Evolutionary conservation across 2,113 vertebrate genomes (phyloP), one percentile per base, ranked within the genome.

Genomic region (Poeciliopsis occidentalis): DNA sequence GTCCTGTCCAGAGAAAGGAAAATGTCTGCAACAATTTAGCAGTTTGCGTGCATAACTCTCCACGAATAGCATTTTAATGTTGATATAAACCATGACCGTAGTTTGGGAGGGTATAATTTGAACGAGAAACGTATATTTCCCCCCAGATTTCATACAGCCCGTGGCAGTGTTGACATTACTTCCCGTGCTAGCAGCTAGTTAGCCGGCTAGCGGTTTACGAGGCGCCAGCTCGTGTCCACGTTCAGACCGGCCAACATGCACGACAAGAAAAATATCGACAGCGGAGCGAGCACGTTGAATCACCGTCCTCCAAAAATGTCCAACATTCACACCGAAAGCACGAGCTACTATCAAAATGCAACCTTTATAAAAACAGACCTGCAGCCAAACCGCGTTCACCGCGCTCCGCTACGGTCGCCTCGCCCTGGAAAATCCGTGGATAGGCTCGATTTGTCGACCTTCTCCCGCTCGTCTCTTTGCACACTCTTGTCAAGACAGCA

Each of bases 171-270:
- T 79, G 67, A 76, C 66, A n/a, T 68, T 63, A 69, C 80, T 83
- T 70, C 24, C 71, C 30, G 67, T 62, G 87, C 85, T 85, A 87
- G 34, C 66, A 47, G 72, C 60, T 26, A 85, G 85, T 85, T 81
- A 73, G 77, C 82, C 86, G 85, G 19, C 61, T 39, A 51, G 27
- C 22, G 19, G n/a, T n/a, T 12, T 10, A 64, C 67, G 69, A 90
- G 88, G 88, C 86, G 86, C 19, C 51, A 57, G 22, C 22, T 57
- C 10, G 32, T 63, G 83, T 51, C 76, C 87, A 85, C 87, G 88
- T 85, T 81, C 75, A 70, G 81, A 81, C 41, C n/a, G 22, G 17
- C 51, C 51, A 57, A 57, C 51, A 47, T 47, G 44, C 44, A 57
- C 22, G 17, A n/a, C 44, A 47, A 19, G 44, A 24, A 24, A 29